Conservation (phyloP, 2,113 vertebrate genomes). For the Microtus pennsylvanicus region DNA sequence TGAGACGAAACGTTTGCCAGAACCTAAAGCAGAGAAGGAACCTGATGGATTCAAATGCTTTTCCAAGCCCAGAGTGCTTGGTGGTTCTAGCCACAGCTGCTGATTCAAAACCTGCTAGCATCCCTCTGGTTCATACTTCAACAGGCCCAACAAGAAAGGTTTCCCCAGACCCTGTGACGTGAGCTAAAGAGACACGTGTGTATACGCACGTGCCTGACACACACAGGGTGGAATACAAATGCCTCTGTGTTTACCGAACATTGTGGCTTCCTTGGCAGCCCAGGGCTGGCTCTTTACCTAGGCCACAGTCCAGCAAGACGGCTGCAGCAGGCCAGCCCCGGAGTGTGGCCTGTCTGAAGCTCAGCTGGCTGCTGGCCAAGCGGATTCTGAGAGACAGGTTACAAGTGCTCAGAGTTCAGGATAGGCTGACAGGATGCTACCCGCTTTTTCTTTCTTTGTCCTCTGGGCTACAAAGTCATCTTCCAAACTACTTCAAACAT, state of each 20-base stretch:
- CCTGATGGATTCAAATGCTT: neutral
- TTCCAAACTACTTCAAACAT: neutral
- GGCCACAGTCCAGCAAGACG: slow-evolving; percentile 19
- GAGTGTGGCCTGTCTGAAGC: slow-evolving; percentile 65
- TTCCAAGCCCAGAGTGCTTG: neutral
- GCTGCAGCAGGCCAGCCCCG: neutral
- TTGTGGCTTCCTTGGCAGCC: slow-evolving; percentile 40
- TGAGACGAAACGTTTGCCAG: neutral
- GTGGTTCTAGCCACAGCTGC: neutral
- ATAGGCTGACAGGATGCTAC: slow-evolving; percentile 1
- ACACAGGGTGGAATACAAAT: neutral
- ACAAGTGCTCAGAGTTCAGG: neutral
- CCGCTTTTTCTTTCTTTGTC: slow-evolving; percentile 8
- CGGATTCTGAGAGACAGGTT: neutral
- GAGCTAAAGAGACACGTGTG: neutral
- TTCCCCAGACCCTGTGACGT: neutral
- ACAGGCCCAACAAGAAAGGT: neutral
- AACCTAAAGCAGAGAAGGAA: neutral
- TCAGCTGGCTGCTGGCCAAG: slow-evolving; percentile 10
- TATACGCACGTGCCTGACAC: neutral
- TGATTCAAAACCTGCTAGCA: neutral
- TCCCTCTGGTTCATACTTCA: neutral
- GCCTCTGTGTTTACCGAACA: slow-evolving; percentile 60
- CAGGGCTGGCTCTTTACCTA: neutral
- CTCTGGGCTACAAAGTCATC: neutral